These are phyloP conservation scores for Sorex araneus DNA, from an alignment of 2,113 vertebrate genomes.

Conservation along the genomic window DNA sequence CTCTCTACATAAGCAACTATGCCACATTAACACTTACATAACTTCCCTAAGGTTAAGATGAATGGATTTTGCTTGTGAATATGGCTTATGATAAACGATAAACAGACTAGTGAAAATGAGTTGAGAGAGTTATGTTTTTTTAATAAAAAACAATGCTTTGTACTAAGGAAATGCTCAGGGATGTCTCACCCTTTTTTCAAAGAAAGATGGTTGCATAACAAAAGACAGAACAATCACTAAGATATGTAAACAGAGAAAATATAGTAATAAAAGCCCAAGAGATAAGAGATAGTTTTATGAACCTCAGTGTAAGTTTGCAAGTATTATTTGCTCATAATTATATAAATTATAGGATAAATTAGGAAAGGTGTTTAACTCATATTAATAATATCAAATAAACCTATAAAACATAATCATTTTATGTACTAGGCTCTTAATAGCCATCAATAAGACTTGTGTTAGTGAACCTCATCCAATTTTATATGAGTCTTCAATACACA, in stretches of 20 bases:
- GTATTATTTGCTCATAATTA: background rate
- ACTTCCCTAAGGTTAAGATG: background rate
- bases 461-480: background rate
- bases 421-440: background rate
- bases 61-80: background rate
- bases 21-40: background rate
- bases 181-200: background rate
- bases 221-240: background rate
- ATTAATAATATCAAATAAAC: background rate
- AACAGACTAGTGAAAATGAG: background rate
- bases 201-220: background rate
- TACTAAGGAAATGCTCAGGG: background rate
- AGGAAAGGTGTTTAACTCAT: background rate
- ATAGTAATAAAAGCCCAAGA: background rate
- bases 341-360: background rate
- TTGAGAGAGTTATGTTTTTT: background rate
- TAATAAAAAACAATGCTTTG: no score
- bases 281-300: background rate
- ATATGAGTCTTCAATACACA: background rate
- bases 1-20: background rate
- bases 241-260: background rate
- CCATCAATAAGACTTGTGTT: constrained; percentile 11
- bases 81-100: background rate
- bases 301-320: background rate
- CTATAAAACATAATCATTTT: background rate